A percentile compares a stretch with the other conserved stretches of the same genome.
Evolutionary conservation across 2,888 invertebrate species (phyloP).

Genomic region (Acrobeloides nanus): DNA sequence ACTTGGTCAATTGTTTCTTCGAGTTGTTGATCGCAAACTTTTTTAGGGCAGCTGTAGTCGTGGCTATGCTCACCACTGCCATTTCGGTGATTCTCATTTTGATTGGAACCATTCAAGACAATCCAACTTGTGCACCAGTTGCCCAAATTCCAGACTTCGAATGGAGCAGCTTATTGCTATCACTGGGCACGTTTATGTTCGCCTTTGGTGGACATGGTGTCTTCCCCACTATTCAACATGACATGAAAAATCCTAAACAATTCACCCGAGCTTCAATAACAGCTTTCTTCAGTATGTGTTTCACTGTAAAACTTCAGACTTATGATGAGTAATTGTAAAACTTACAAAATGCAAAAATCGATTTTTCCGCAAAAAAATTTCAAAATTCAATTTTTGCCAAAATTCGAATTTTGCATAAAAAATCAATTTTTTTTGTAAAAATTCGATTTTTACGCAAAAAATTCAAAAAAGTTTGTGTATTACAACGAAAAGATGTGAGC

Average conservation of each 20-base stretch:
- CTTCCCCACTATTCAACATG: conserved; percentile 80
- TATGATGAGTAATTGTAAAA: too few relatives aligned
- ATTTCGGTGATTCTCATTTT: conserved; percentile 44
- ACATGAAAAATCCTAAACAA: conserved; percentile 73
- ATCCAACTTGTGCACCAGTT: conserved; percentile 21
- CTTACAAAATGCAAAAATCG: too few relatives aligned
- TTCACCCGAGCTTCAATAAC: conserved; percentile 66
- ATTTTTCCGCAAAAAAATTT: too few relatives aligned
- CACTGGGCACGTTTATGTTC: conserved; percentile 49
- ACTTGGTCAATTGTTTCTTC: too few relatives aligned
- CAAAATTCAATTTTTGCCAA: too few relatives aligned
- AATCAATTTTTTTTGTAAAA: too few relatives aligned
- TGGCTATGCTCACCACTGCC: conserved; percentile 51
- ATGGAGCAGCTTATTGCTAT: conserved; percentile 31
- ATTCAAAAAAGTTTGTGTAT: too few relatives aligned
- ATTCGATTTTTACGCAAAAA: too few relatives aligned
- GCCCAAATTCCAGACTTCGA: conserved; percentile 29
- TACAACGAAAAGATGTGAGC: too few relatives aligned
- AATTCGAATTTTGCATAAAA: too few relatives aligned
- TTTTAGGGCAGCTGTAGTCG: conserved; percentile 46
- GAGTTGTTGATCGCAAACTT: too few relatives aligned
- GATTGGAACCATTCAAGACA: conserved; percentile 35
- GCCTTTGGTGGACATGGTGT: conserved; percentile 49
- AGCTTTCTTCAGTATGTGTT: conserved; percentile 39
- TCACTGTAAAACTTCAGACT: too few relatives aligned